These are phyloP conservation scores for Subacronicta megacephala DNA, from an alignment of 2,888 invertebrate genomes.

Conservation along the genomic window DNA sequence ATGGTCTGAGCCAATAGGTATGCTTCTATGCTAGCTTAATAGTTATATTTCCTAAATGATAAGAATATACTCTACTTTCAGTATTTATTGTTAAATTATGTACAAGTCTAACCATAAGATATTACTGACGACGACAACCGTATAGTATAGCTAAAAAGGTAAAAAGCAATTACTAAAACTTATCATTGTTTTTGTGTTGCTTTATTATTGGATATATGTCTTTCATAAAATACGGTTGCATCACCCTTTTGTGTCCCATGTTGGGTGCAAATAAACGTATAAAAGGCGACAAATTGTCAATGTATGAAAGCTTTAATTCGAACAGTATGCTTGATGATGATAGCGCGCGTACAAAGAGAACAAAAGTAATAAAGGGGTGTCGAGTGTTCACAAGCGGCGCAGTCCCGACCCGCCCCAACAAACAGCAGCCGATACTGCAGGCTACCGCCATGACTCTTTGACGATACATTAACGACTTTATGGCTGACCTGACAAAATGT, in stretches of 20 bases:
- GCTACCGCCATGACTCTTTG: conserved; percentile 24
- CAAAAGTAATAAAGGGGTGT: conserved; percentile 86
- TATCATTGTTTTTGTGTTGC: background rate
- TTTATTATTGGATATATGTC: conserved; percentile 10
- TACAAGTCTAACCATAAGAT: too few relatives aligned
- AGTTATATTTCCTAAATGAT: too few relatives aligned
- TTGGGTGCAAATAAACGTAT: conserved; percentile 73
- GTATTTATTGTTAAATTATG: too few relatives aligned
- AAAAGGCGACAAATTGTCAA: conserved; percentile 71
- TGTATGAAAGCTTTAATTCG: conserved; percentile 82
- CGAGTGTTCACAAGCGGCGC: conserved; percentile 74
- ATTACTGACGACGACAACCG: too few relatives aligned
- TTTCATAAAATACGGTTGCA: conserved; percentile 30
- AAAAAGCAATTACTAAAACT: too few relatives aligned
- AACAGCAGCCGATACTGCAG: conserved; percentile 50
- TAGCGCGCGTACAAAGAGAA: conserved; percentile 80
- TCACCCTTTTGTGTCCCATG: conserved; percentile 61
- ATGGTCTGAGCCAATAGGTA: too few relatives aligned
- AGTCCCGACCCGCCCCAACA: conserved; percentile 54
- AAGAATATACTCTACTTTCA: too few relatives aligned
- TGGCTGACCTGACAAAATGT: conserved; percentile 44
- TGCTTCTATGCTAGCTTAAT: too few relatives aligned
- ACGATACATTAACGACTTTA: conserved; percentile 37
- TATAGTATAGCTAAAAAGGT: too few relatives aligned
- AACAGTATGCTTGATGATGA: conserved; percentile 80